Percentiles rank a stretch among this genome's conserved stretches.
phyloP scores from a whole-genome alignment of 1,140 invertebrate species.

The Scaptomyza montana region DNA sequence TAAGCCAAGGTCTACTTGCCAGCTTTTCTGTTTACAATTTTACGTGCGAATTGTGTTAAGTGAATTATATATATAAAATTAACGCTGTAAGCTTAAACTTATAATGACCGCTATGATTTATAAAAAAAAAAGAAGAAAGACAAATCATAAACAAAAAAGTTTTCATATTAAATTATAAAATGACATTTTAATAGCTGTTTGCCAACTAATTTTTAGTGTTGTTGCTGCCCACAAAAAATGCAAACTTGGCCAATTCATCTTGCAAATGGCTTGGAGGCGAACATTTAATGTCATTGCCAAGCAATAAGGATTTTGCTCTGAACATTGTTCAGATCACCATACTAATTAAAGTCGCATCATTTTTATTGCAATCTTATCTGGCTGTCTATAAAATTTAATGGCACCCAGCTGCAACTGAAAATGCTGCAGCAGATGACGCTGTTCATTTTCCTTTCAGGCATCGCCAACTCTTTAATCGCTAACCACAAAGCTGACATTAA shows the following conservation, averaged over 20 bases:
- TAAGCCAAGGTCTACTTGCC: not conserved
- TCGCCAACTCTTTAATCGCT: not conserved
- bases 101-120: too few species aligned
- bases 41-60: not conserved
- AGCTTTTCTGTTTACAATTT: not conserved
- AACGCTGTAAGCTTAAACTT: too few species aligned
- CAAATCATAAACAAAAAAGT: too few species aligned
- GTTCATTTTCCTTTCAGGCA: not conserved
- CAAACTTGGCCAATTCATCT: not conserved
- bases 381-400: constrained; percentile 17
- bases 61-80: not conserved
- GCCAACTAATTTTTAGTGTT: not conserved
- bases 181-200: not conserved
- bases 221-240: not conserved
- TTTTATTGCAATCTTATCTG: constrained; percentile 12
- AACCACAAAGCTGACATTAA: constrained; percentile 24
- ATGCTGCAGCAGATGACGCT: not conserved
- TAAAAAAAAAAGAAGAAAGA: too few species aligned
- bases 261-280: too few species aligned
- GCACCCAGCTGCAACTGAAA: constrained; percentile 8
- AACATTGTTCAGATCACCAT: constrained; percentile 1
- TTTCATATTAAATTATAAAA: not conserved
- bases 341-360: not conserved
- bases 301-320: not conserved
- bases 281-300: too few species aligned